Base-by-base conservation (phyloP, 2,113 vertebrate species). In the Pelvicachromis taeniatus region DNA sequence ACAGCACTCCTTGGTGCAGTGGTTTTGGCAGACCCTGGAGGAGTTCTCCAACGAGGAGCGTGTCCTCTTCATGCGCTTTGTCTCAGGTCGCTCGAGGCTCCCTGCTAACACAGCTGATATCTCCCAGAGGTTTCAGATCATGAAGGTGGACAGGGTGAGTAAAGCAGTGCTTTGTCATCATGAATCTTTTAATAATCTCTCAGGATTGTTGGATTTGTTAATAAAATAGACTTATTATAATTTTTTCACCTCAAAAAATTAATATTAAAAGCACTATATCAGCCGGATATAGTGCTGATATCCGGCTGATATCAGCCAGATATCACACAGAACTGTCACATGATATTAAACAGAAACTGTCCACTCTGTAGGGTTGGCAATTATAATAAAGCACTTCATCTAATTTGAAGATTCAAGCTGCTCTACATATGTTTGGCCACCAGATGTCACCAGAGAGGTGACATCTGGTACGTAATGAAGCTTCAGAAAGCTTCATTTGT, bases 31-130 rank as follows among this genome's bases (percentile, higher is more conserved):
- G 88, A 97, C 96, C 2, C 94, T 97, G 80, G 95, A 96, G 83
- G 96, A 97, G 89, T 97, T 97, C 93, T 96, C 96, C 90, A 97
- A 97, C 82, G 96, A 97, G 93, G 96, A 97, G 94, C 90, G 96
- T 0, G 96, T 97, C 16, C 95, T 97, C 52, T 97, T 97, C 92
- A 95, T 97, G 95, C 96, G 96, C 86, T 97, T 97, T 59, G 96
- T 97, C 6, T 97, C 96, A 0, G 96, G 96, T 1, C 95, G 96
- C 59, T 97, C 96, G 4, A 79, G 96, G 77, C 94, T 97, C 12
- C 96, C 96, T 1, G 96, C 96, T 84, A 97, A 97, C 94, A 96
- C 96, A 0, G 96, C 96, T 11, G 96, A 97, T 93, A 97, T 97
- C 91, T 96, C 95, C 0, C 96, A 97, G 89, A 95, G 96, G 88